Percentiles rank a stretch among this genome's conserved stretches.
phyloP scores from a whole-genome alignment of 2,888 invertebrate genomes.

The Lamellibrachia satsuma region DNA sequence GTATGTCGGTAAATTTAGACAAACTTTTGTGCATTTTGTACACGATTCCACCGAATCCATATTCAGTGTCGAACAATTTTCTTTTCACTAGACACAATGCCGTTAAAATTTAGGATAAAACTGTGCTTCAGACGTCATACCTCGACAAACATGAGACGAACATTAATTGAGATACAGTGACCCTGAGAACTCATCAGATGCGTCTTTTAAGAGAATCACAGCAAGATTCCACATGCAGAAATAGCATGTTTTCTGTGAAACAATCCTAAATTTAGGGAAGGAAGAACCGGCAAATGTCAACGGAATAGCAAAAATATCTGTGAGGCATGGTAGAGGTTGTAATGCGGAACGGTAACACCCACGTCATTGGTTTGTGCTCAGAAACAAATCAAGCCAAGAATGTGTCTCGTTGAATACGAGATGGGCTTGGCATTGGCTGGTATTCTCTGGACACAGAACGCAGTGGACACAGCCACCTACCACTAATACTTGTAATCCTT shows the following conservation, averaged over 20 bases:
- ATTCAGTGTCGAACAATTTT: not conserved
- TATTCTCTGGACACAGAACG: not conserved
- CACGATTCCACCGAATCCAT: not conserved
- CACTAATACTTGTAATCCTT: too few relatives aligned
- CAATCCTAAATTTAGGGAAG: not conserved
- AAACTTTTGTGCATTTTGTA: not conserved
- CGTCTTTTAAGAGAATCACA: conserved; percentile 8
- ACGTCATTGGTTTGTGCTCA: not conserved
- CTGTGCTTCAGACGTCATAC: not conserved
- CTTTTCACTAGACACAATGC: not conserved
- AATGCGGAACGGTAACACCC: not conserved
- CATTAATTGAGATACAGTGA: not conserved
- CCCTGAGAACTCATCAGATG: not conserved
- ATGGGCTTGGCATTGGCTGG: not conserved
- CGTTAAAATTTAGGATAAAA: not conserved
- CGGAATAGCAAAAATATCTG: not conserved
- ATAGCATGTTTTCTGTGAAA: not conserved
- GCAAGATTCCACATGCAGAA: not conserved
- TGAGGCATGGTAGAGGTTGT: not conserved
- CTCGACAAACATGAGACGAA: not conserved
- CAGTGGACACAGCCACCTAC: too few relatives aligned
- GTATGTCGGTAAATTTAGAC: not conserved
- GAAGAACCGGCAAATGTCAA: conserved; percentile 3
- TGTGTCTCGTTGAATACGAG: not conserved
- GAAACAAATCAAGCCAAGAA: not conserved